Evolutionary conservation across 2,113 vertebrate genomes (phyloP).

Genomic region (Neofelis nebulosa): DNA sequence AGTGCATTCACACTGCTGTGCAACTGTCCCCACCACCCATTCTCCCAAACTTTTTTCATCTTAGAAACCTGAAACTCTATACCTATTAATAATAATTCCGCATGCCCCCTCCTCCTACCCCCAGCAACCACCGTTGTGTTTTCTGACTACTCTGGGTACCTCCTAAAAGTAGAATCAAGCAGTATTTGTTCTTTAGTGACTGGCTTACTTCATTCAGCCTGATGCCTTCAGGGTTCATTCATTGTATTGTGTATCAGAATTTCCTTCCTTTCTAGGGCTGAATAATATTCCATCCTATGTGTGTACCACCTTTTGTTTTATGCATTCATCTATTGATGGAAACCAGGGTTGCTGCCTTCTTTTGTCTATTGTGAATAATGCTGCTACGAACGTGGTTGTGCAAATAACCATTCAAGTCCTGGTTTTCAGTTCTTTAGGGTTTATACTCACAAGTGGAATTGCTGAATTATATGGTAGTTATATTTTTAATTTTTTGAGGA

Average conservation of each 20-base stretch:
- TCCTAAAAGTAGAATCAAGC: neutral
- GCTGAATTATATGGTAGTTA: neutral
- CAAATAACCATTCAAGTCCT: neutral
- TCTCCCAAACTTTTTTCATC: neutral
- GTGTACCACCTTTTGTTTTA: neutral
- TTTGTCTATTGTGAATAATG: neutral
- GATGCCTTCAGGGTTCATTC: neutral
- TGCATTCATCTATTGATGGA: neutral
- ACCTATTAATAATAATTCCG: neutral
- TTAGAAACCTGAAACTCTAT: neutral
- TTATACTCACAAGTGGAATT: neutral
- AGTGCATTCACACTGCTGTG: neutral
- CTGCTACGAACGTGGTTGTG: neutral
- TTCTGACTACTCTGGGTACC: neutral
- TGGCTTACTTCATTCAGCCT: neutral
- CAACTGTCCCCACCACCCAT: neutral
- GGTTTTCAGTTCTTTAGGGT: neutral
- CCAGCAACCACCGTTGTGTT: neutral
- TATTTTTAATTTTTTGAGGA: neutral
- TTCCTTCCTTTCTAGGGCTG: neutral
- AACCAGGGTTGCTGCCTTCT: neutral
- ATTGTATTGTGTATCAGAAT: neutral
- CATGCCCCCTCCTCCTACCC: fast-evolving
- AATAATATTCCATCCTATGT: neutral
- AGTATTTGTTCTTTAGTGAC: neutral